Evolutionary conservation across 2,888 invertebrate genomes (phyloP).

Genomic region (Standfussiana lucernea): DNA sequence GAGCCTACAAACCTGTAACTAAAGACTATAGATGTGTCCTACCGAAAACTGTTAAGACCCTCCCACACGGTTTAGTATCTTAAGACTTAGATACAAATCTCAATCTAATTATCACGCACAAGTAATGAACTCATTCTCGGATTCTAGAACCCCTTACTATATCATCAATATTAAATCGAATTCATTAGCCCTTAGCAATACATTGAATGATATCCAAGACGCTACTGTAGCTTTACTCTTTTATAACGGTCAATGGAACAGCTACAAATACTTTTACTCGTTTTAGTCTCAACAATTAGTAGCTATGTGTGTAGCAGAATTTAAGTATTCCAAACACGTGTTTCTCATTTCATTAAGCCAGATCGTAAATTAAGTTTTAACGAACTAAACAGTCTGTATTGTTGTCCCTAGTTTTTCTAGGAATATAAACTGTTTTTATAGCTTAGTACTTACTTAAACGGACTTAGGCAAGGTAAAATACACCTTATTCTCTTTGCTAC

Average conservation of each 20-base stretch:
- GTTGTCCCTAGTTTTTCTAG: slow-evolving; percentile 5
- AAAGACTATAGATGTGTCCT: neutral
- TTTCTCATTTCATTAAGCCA: slow-evolving; percentile 61
- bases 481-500: neutral
- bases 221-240: neutral
- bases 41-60: neutral
- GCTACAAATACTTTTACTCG: neutral
- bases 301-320: neutral
- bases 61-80: slow-evolving; percentile 14
- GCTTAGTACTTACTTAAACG: neutral
- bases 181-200: neutral
- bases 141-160: slow-evolving; percentile 28
- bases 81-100: slow-evolving; percentile 36
- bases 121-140: slow-evolving; percentile 56
- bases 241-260: slow-evolving; percentile 16
- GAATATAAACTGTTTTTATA: neutral
- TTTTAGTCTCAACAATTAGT: neutral
- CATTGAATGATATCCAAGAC: slow-evolving; percentile 1
- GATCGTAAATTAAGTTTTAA: slow-evolving; percentile 68
- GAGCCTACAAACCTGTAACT: neutral
- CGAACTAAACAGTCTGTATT: slow-evolving; percentile 37
- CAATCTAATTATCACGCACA: slow-evolving; percentile 55
- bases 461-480: neutral
- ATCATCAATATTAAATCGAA: neutral
- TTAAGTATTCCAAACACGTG: slow-evolving; percentile 65